Evolutionary conservation across 2,888 invertebrate species (phyloP).

Genomic region (Metopia argyrocephala): DNA sequence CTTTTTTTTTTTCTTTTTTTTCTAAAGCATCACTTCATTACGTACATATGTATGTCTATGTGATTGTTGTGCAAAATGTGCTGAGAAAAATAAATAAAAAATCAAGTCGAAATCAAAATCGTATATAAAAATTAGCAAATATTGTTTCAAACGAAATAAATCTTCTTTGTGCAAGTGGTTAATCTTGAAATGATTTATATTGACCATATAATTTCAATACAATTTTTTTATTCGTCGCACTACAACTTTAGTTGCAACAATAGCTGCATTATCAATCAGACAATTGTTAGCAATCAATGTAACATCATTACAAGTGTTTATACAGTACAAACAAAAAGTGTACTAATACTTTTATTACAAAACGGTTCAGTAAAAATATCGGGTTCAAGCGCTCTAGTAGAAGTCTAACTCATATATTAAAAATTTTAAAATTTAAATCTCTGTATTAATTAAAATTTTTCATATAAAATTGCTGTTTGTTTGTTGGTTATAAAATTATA

Average conservation of each 20-base stretch:
- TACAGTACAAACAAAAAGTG: conserved; percentile 13
- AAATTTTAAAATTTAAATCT: too few species aligned
- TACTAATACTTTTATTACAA: neutral
- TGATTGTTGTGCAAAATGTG: conserved; percentile 20
- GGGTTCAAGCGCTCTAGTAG: neutral
- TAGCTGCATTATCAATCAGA: conserved; percentile 49
- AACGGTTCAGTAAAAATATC: neutral
- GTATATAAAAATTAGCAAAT: conserved; percentile 47
- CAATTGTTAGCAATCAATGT: conserved; percentile 37
- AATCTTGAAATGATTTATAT: conserved; percentile 75
- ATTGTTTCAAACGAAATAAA: conserved; percentile 55
- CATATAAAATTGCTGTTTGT: too few species aligned
- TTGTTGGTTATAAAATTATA: too few species aligned
- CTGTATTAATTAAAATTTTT: too few species aligned
- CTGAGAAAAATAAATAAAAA: neutral
- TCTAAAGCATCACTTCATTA: conserved; percentile 55
- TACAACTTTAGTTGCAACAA: conserved; percentile 6
- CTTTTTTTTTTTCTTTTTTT: neutral
- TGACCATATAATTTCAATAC: conserved; percentile 67
- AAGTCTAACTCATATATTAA: too few species aligned
- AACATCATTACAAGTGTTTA: conserved; percentile 11
- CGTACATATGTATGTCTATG: conserved; percentile 36
- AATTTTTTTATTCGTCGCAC: conserved; percentile 14
- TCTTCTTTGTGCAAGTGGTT: conserved; percentile 70
- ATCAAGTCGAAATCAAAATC: neutral